Base-by-base conservation (phyloP, 2,113 vertebrate genomes). In the Gobio gobio region DNA sequence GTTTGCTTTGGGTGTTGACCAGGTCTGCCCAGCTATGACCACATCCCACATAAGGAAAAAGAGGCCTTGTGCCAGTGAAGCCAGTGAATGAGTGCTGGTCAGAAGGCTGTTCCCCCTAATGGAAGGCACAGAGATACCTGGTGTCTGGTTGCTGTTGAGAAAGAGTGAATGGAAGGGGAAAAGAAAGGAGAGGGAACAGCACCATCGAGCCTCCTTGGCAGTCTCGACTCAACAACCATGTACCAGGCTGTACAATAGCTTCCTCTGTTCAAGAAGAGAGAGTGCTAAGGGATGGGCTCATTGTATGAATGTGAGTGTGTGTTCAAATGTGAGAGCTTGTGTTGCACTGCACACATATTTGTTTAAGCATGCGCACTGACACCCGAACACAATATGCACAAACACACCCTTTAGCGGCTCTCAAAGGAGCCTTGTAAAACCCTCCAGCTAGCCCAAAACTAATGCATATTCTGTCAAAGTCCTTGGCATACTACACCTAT, bases 121-220 rank as follows among this genome's bases (percentile, higher is more conserved):
- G 76, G 81, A 54, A 64, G n/a, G n/a, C 64, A 73, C 43, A 80
- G 16, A 83, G 76, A 64, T 22, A 51, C 33, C 58, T 59, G 84
- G 81, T 82, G 87, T 86, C 83, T 87, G 85, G 84, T 77, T 79
- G 63, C 87, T 26, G 33, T 78, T 85, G 59, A 61, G 40, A 54
- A 82, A 76, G 49, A 86, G 24, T 76, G 51, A 73, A 78, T 47
- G 45, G 82, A 68, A 47, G 58, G 59, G 56, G 14, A 22, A 83
- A 79, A 80, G 33, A 75, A 22, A 78, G 66, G 68, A 61, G 40
- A 61, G 68, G 22, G 63, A 82, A 61, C 58, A 14, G 59, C 51
- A n/a, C 63, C 78, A 83, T 24, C n/a, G 54, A 85, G 64, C 49
- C 79, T 76, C 24, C 73, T 90, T 90, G 87, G 84, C 83, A 85